Evolutionary conservation across 2,113 vertebrate genomes (phyloP), one percentile per base, ranked within the genome.

Genomic region (Irena cyanogastra): DNA sequence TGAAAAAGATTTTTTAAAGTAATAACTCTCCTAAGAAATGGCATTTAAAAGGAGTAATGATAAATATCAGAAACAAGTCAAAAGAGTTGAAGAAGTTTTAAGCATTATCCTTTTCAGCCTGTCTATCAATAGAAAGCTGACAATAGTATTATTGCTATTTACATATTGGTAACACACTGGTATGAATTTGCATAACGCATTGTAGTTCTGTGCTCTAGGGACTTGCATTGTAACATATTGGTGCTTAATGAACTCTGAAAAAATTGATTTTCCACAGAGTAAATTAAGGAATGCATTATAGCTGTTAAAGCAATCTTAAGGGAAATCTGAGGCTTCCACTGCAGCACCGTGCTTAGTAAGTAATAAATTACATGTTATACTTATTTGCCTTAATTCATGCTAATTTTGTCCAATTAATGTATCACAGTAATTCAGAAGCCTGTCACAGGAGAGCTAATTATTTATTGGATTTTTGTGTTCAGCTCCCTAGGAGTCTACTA

Each of bases 211-310:
- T 98, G 98, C 99, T 99, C 99, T 98, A 98, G 99, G 99, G 99
- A 99, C 97, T 98, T 96, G 98, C 98, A 99, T 98, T 99, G 99
- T 99, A 99, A 99, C 99, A 99, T 99, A 99, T 99, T 99, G 99
- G 98, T 99, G 99, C 98, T 99, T 99, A 99, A 99, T 99, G 99
- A 99, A 99, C 98, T 99, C 99, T 99, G 99, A 99, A 99, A 99
- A 99, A 99, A 99, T 99, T 98, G 99, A 99, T 99, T 99, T 99
- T 99, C 99, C 99, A 99, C 99, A 99, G 99, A 99, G 99, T 99
- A 99, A 99, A 99, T 99, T 99, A 99, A 99, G 99, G 99, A 99
- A 99, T 99, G 99, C 99, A 99, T 99, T 99, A 99, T 99, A 99
- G 98, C 99, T 99, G 99, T 99, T 99, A 99, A 99, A 99, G 99